Conservation (phyloP, 2,797 vertebrate genomes). For the Sebastes trivittatus region DNA sequence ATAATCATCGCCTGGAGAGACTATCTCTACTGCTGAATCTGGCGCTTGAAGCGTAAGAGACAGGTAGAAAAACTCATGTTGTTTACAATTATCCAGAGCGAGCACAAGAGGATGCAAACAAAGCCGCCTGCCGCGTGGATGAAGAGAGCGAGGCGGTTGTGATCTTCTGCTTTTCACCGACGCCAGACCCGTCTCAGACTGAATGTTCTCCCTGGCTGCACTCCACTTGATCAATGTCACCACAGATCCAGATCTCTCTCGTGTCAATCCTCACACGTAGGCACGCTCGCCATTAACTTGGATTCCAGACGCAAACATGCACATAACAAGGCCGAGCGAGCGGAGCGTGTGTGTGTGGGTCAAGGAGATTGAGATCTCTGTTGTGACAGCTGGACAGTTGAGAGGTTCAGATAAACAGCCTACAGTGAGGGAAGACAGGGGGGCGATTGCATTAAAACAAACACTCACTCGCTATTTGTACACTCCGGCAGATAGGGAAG, state of each 20-base stretch:
- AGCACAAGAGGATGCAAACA: background rate
- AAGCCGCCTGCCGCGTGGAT: background rate
- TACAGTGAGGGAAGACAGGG: conserved; percentile 54
- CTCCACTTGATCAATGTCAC: conserved; percentile 74
- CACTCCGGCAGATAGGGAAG: conserved; percentile 51
- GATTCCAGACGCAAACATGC: conserved; percentile 44
- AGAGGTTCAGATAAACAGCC: conserved; percentile 81
- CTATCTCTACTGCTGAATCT: background rate
- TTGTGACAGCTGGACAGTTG: conserved; percentile 83
- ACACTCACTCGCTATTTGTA: conserved; percentile 66
- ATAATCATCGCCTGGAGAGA: conserved; percentile 16
- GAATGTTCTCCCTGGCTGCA: conserved; percentile 56
- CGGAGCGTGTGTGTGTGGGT: conserved; percentile 60
- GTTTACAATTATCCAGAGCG: conserved; percentile 17
- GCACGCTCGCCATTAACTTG: conserved; percentile 6
- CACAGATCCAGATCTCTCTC: conserved; percentile 60
- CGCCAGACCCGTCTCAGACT: conserved; percentile 29
- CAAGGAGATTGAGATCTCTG: conserved; percentile 77
- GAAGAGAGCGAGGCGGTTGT: background rate
- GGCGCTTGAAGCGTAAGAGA: background rate
- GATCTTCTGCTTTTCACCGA: conserved; percentile 35
- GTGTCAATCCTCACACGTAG: conserved; percentile 33
- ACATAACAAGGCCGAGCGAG: conserved; percentile 48
- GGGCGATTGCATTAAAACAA: conserved; percentile 78
- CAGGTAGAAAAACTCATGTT: background rate